phyloP scores from a whole-genome alignment of 2,888 invertebrate species.

The Pheosia gnoma region DNA sequence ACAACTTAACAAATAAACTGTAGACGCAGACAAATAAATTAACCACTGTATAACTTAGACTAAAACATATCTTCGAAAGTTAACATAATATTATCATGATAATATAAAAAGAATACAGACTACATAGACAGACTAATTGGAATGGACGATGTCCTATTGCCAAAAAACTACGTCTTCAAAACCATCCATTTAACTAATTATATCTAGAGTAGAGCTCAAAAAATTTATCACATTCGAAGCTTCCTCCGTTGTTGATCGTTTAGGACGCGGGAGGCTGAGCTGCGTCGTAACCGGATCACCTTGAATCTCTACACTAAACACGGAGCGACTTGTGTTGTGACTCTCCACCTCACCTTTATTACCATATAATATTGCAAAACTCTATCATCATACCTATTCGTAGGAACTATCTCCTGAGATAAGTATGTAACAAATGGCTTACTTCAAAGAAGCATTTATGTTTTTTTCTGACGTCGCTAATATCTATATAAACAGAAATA shows the following conservation, averaged over 20 bases:
- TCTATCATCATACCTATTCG: slow-evolving; percentile 14
- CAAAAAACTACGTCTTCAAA: too few species aligned
- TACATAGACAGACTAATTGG: too few species aligned
- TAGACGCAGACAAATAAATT: too few species aligned
- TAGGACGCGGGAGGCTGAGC: slow-evolving; percentile 44
- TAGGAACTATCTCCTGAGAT: slow-evolving; percentile 9
- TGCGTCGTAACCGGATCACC: slow-evolving; percentile 68
- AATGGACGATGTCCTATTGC: too few species aligned
- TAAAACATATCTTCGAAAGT: too few species aligned
- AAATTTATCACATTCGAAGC: slow-evolving; percentile 6
- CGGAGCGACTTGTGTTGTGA: slow-evolving; percentile 50
- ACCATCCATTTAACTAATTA: background rate
- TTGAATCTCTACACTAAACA: slow-evolving; percentile 69
- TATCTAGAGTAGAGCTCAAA: background rate
- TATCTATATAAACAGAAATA: too few species aligned
- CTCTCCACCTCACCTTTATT: slow-evolving; percentile 40
- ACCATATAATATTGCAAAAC: slow-evolving; percentile 28
- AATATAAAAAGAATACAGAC: too few species aligned
- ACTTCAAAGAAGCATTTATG: too few species aligned
- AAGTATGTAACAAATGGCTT: background rate
- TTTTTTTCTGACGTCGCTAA: too few species aligned
- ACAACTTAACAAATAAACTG: too few species aligned
- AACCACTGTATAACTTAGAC: too few species aligned
- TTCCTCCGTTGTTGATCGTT: slow-evolving; percentile 33
- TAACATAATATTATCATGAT: too few species aligned